Conservation (phyloP, 2,888 invertebrate species). For the Gastracanthus pulcherrimus region DNA sequence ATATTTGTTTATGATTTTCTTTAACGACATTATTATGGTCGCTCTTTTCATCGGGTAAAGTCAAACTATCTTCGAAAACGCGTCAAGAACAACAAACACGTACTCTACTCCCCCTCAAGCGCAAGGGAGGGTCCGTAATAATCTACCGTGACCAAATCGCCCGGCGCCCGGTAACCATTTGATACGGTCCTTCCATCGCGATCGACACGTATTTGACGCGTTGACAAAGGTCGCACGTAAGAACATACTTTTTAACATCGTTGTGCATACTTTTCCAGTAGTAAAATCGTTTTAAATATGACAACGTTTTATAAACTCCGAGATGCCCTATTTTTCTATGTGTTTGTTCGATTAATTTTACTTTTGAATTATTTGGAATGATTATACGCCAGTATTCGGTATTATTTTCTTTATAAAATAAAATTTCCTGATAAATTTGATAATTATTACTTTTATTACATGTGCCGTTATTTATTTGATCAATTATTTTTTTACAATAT, state of each 20-base stretch:
- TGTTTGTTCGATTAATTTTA: no score
- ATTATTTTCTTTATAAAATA: background rate
- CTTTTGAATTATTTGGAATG: background rate
- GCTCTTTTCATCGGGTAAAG: conserved; percentile 16
- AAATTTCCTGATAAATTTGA: background rate
- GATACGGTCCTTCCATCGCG: no score
- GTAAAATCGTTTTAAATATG: background rate
- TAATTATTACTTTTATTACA: no score
- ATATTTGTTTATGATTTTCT: background rate
- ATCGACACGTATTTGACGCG: no score
- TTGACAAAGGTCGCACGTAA: background rate
- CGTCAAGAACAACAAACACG: background rate
- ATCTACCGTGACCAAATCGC: no score
- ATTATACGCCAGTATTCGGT: background rate
- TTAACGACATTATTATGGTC: background rate
- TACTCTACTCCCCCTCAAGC: conserved; percentile 3
- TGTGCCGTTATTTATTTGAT: no score
- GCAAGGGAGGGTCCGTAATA: no score
- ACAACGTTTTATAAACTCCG: background rate
- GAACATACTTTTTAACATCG: no score
- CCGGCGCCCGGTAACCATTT: no score
- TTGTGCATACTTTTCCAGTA: background rate
- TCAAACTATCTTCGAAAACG: conserved; percentile 9
- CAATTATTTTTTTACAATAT: no score
- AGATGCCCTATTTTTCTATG: background rate